Evolutionary conservation across 2,113 vertebrate genomes (phyloP), one percentile per base, ranked within the genome.

Genomic region (Centropus unirufus): DNA sequence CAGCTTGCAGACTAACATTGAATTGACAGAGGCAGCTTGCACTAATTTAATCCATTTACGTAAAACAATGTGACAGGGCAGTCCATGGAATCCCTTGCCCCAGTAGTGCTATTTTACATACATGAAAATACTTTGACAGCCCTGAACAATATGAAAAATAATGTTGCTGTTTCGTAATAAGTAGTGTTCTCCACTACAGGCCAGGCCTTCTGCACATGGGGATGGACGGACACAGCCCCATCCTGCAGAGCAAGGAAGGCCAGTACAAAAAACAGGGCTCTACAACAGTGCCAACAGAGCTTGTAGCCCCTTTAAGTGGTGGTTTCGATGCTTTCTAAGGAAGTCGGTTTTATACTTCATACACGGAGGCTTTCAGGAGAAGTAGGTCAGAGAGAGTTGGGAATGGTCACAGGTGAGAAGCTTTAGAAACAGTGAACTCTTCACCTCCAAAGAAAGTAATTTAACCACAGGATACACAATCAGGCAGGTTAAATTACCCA

Each of bases 11-110:
- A 44, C 39, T 51, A 47, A 15, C 27, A 30, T 66, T 62, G 83
- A 32, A 2, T 14, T 62, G 72, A 59, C 2, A 0, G 51, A 87
- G 68, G 51, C 46, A 85, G 61, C 75, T 74, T 90, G 75, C 40
- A 19, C 55, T 80, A 47, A 69, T 95, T 90, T 79, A 88, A 90
- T 91, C 55, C 40, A 26, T 77, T 94, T 85, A 40, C 47, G 47
- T 77, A 54, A 80, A 95, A 62, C 32, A 92, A 47, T 13, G 26
- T 74, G 84, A 61, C 62, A 49, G 80, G 62, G 68, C n/a, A 57
- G 66, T 54, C 61, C 16, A 6, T 64, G 18, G 76, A 94, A 91
- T 83, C 89, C 70, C 32, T 66, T 76, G 55, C 46, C 75, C 51
- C 4, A 7, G 3, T 44, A 76, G 27, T 87, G 58, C 62, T 87